Evolutionary conservation across 1,140 invertebrate species (phyloP).

Genomic region (Chionoecetes opilio): DNA sequence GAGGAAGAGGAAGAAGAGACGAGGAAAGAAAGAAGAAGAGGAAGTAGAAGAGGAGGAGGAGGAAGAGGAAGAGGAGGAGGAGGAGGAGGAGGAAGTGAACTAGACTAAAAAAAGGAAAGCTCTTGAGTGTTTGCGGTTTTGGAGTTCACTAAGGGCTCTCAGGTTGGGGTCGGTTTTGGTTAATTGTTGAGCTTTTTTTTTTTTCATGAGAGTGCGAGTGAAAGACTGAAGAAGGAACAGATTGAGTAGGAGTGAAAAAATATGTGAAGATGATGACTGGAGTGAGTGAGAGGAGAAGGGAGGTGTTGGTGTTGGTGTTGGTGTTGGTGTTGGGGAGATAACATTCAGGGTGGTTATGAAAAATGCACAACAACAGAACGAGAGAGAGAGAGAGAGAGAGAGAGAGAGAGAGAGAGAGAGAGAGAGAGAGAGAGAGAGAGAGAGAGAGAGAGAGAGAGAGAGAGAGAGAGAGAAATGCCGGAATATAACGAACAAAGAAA

Average conservation of each 20-base stretch:
- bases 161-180: no score
- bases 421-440: conserved; percentile 25
- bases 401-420: conserved; percentile 18
- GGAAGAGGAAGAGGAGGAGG: not conserved
- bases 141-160: no score
- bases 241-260: not conserved
- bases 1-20: no score
- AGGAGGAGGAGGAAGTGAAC: not conserved
- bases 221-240: not conserved
- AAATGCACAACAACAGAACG: no score
- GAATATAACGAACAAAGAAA: not conserved
- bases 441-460: conserved; percentile 8
- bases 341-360: not conserved
- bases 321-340: not conserved
- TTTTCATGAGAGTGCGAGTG: no score
- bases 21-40: no score
- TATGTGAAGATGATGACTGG: no score
- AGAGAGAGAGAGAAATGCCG: not conserved
- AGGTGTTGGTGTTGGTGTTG: no score
- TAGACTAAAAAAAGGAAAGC: no score
- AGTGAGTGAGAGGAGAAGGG: not conserved
- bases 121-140: no score
- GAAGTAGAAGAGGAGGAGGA: not conserved
- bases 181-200: no score
- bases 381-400: conserved; percentile 23